These are phyloP conservation scores for Odontophorus gujanensis DNA, from an alignment of 2,113 vertebrate genomes.

Conservation along the genomic window DNA sequence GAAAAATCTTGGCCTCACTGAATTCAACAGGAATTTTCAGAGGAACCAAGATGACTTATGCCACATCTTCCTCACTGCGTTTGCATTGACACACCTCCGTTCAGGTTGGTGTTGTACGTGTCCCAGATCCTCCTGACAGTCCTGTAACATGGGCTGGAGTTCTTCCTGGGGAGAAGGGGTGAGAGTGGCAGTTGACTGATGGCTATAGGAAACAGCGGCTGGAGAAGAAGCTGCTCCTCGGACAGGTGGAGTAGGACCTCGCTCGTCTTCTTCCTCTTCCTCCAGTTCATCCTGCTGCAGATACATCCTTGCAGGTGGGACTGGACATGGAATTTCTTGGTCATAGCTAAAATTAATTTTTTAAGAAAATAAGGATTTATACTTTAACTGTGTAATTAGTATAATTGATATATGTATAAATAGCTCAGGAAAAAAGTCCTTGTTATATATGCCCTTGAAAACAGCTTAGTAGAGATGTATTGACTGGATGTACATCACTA, in stretches of 20 bases:
- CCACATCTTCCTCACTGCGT: neutral
- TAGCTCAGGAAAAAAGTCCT: neutral
- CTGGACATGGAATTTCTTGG: conserved; percentile 90
- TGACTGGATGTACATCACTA: neutral
- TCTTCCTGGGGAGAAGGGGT: conserved; percentile 98
- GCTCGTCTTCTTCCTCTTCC: conserved; percentile 88
- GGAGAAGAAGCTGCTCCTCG: conserved; percentile 95
- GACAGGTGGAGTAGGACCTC: conserved; percentile 94
- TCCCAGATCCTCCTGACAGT: conserved; percentile 82
- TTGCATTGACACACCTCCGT: conserved; percentile 83
- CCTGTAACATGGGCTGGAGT: conserved; percentile 94
- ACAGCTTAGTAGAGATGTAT: neutral
- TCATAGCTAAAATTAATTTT: conserved; percentile 86
- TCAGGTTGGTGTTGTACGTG: conserved; percentile 83
- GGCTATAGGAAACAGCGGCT: conserved; percentile 96
- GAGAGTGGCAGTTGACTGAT: conserved; percentile 97
- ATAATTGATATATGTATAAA: neutral
- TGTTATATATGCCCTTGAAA: neutral
- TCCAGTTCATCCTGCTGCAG: conserved; percentile 95
- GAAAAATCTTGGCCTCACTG: neutral
- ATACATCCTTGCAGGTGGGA: conserved; percentile 95
- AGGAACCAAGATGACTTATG: neutral
- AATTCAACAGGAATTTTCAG: neutral
- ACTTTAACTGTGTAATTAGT: neutral
- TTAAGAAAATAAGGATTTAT: conserved; percentile 58